Conservation (phyloP, 64 coral and sea anemone genomes). For the Pocillopora damicornis region DNA sequence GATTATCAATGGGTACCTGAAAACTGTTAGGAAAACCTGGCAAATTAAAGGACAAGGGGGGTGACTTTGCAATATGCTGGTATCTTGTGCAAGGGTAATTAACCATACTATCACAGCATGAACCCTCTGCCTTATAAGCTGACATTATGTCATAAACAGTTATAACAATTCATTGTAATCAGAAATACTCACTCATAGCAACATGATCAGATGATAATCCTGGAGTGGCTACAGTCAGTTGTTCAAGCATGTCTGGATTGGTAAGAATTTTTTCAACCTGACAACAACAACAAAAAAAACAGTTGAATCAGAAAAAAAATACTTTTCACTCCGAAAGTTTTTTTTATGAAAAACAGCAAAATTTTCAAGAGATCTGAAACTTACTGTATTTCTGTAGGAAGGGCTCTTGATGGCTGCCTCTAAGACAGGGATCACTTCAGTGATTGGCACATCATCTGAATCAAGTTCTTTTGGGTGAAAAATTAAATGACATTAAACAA, state of each 20-base stretch:
- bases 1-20: no score
- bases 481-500: background rate
- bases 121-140: no score
- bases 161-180: background rate
- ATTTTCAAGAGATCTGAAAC: background rate
- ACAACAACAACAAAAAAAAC: background rate
- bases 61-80: no score
- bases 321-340: background rate
- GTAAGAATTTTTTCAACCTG: constrained; percentile 78
- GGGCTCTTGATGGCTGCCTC: constrained; percentile 75
- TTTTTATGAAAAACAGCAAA: background rate
- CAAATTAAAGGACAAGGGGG: no score
- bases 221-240: constrained; percentile 80
- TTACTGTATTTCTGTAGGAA: constrained; percentile 78
- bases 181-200: constrained; percentile 70
- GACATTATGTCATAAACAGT: no score
- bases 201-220: constrained; percentile 73
- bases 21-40: no score
- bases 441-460: constrained; percentile 49
- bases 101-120: no score
- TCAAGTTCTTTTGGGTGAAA: constrained; percentile 60
- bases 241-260: constrained; percentile 88
- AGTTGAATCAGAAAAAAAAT: background rate
- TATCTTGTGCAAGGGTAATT: no score
- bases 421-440: constrained; percentile 72